Evolutionary conservation across 1,140 invertebrate genomes (phyloP).

Genomic region (Ceratina calcarata): DNA sequence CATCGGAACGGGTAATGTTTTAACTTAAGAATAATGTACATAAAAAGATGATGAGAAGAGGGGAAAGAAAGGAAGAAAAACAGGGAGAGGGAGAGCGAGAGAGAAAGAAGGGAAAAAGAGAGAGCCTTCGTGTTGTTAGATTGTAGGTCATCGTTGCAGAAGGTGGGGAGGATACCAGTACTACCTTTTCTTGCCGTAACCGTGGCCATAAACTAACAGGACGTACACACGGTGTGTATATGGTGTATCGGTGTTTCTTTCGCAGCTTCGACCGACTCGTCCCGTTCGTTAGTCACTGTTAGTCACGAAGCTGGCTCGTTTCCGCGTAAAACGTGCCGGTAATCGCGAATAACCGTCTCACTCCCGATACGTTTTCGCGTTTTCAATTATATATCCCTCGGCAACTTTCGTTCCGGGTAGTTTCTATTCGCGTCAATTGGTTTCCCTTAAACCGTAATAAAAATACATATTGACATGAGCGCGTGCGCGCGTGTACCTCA

Average conservation of each 20-base stretch:
- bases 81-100: not conserved
- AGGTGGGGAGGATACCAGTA: conserved; percentile 57
- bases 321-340: conserved; percentile 4
- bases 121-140: conserved; percentile 57
- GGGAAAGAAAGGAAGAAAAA: not conserved
- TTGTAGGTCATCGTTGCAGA: conserved; percentile 71
- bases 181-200: conserved; percentile 68
- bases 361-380: not conserved
- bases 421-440: not conserved
- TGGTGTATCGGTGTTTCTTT: conserved; percentile 73
- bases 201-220: conserved; percentile 76
- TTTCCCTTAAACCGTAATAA: conserved; percentile 39
- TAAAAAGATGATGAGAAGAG: not conserved
- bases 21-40: not conserved
- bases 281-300: conserved; percentile 2
- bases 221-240: conserved; percentile 67
- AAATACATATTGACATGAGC: conserved; percentile 16
- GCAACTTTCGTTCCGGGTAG: not conserved
- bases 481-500: not conserved
- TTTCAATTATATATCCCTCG: not conserved
- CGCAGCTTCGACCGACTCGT: conserved; percentile 71
- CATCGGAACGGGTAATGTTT: too few relatives aligned
- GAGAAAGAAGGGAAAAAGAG: conserved; percentile 47
- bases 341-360: too few relatives aligned
- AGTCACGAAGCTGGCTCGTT: not conserved